Base-by-base conservation (phyloP, 2,888 invertebrate species). In the Pheosia gnoma region DNA sequence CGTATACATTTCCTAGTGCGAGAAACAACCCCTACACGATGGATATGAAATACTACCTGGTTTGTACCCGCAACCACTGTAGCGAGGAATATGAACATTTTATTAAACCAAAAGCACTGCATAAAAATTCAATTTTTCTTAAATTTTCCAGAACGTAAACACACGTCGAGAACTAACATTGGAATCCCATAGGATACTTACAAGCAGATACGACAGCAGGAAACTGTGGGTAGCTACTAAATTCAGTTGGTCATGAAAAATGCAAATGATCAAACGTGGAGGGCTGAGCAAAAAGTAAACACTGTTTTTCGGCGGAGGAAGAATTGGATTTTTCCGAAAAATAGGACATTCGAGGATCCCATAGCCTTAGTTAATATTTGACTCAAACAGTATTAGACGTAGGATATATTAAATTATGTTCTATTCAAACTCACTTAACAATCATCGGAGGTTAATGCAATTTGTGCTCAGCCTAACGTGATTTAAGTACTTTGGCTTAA, bases 241-340 rank as follows among this genome's bases (percentile, higher is more conserved):
- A 79, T 76, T 76, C 78, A 75, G 75, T 75, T 63, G 71, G 70
- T 75, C 72, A 77, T 77, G 71, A 79, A 80, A 79, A 74, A 80
- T 80, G 75, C 73, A 78, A 74, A 78, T 75, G 72, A 76, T 71
- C 73, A 69, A 77, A 73, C 64, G 70, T 71, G 66, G 67, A 63
- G 72, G 57, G 68, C 65, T 63, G 57, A 58, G 45, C 53, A 64
- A 67, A 71, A 71, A 69, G 59, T 62, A 66, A 73, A 73, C 67
- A 67, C 67, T 70, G 61, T 68, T 62, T 58, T 64, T 62, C 60
- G 61, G 59, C 58, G 53, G 38, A 57, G 65, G 60, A 59, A 57
- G 36, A 61, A 57, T 67, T 58, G 54, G 60, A 62, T 62, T 59
- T 67, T 66, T 66, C 62, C 58, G 47, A 47, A 47, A 47, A 71